A percentile compares a stretch with the other conserved stretches of the same genome.
These are phyloP conservation scores for Chlorodrepanis virens DNA, from an alignment of 2,113 vertebrate genomes.

Conservation along the genomic window DNA sequence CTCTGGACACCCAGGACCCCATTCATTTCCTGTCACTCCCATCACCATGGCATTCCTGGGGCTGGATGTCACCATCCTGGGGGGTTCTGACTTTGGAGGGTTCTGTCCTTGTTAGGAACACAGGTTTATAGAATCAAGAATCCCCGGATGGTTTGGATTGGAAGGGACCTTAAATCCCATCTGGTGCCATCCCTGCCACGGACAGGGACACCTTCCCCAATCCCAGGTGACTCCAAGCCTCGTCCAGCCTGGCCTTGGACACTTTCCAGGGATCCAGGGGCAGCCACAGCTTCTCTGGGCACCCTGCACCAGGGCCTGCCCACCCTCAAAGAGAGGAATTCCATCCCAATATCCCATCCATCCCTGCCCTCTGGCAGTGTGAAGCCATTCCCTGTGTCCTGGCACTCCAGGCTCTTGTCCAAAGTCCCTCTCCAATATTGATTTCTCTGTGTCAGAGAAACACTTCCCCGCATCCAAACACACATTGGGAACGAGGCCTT, in stretches of 20 bases:
- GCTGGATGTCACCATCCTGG: not conserved
- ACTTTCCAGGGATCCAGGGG: not conserved
- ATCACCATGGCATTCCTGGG: not conserved
- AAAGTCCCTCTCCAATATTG: not conserved
- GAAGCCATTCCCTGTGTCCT: not conserved
- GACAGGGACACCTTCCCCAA: not conserved
- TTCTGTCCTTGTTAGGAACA: not conserved
- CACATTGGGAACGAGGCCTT: not conserved
- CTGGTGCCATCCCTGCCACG: not conserved
- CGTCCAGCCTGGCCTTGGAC: fast-evolving
- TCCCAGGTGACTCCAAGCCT: not conserved
- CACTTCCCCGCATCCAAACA: not conserved
- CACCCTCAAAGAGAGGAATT: not conserved
- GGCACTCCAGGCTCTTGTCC: not conserved
- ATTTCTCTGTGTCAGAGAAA: fast-evolving
- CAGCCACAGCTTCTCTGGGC: not conserved
- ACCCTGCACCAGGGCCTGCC: fast-evolving
- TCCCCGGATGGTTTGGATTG: not conserved
- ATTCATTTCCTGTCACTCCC: not conserved
- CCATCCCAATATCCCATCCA: not conserved
- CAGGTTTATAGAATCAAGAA: not conserved
- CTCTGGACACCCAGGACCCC: not conserved
- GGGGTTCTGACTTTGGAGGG: not conserved
- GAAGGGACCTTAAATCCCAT: not conserved
- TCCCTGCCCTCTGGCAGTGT: not conserved